These are phyloP conservation scores for Solen grandis DNA, from an alignment of 1,140 invertebrate genomes.

Conservation along the genomic window DNA sequence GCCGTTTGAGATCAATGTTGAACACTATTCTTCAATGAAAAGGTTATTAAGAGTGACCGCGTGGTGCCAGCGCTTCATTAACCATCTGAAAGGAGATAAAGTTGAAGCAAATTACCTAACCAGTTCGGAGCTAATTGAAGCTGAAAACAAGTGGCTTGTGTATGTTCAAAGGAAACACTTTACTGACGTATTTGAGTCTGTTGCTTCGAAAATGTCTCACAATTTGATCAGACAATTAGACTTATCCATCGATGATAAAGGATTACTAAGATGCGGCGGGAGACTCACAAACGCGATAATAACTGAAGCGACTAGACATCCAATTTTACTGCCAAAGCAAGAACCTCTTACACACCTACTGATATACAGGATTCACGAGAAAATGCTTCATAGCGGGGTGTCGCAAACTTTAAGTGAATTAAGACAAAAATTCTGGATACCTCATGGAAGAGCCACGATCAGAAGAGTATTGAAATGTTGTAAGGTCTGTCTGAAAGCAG, in stretches of 20 bases:
- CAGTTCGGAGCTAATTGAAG: background rate
- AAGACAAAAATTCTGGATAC: constrained; percentile 29
- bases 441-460: constrained; percentile 12
- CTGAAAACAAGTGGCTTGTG: background rate
- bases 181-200: constrained; percentile 6
- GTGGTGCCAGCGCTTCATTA: background rate
- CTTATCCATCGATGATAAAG: background rate
- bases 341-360: constrained; percentile 18
- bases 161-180: constrained; percentile 1
- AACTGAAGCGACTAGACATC: background rate
- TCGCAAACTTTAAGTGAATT: constrained; percentile 23
- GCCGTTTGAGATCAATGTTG: background rate
- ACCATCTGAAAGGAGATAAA: background rate
- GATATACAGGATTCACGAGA: background rate
- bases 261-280: background rate
- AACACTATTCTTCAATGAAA: constrained; percentile 1
- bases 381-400: constrained; percentile 19
- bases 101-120: background rate
- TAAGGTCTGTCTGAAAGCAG: background rate
- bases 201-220: background rate
- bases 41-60: constrained; percentile 5
- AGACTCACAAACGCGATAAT: background rate
- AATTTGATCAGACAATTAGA: constrained; percentile 8
- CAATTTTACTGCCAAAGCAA: background rate
- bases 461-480: constrained; percentile 6